Percentiles rank a stretch among this genome's conserved stretches.
Evolutionary conservation across 2,888 invertebrate genomes (phyloP).

Genomic region (Hypercompe scribonia): DNA sequence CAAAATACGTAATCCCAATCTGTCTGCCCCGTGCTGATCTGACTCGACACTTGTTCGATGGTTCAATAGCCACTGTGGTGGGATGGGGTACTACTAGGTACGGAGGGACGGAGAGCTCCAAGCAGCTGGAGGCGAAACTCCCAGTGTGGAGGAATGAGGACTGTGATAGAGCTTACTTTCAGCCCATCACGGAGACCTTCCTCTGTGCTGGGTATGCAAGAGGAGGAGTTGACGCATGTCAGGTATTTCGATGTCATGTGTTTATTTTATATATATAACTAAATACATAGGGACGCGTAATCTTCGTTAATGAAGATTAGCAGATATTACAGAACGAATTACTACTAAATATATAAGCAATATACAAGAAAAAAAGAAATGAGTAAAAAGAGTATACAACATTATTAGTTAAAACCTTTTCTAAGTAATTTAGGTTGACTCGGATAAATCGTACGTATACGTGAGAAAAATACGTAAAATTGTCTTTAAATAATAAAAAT

Average conservation of each 20-base stretch:
- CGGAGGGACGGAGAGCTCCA: slow-evolving; percentile 95
- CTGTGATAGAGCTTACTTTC: slow-evolving; percentile 96
- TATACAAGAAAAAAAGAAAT: too few relatives aligned
- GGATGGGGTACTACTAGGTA: slow-evolving; percentile 97
- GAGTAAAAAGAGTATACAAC: too few relatives aligned
- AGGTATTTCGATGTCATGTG: slow-evolving; percentile 86
- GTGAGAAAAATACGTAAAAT: too few relatives aligned
- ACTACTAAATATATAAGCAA: too few relatives aligned
- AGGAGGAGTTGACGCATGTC: slow-evolving; percentile 97
- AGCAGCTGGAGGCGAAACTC: slow-evolving; percentile 93
- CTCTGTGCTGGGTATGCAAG: slow-evolving; percentile 95
- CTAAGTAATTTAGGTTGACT: too few relatives aligned
- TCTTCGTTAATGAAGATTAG: too few relatives aligned
- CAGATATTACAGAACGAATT: too few relatives aligned
- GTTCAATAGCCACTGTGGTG: slow-evolving; percentile 94
- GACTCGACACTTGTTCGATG: slow-evolving; percentile 87
- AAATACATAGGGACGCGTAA: too few relatives aligned
- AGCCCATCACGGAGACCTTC: slow-evolving; percentile 96
- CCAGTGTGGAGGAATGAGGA: slow-evolving; percentile 97
- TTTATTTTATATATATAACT: not conserved
- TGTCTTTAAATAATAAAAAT: too few relatives aligned
- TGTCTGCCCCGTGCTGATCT: slow-evolving; percentile 91
- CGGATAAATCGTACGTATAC: too few relatives aligned
- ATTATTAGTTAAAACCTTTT: too few relatives aligned
- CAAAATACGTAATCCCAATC: slow-evolving; percentile 94